These are phyloP conservation scores for Acronicta psi DNA, from an alignment of 2,888 invertebrate genomes.

Conservation along the genomic window DNA sequence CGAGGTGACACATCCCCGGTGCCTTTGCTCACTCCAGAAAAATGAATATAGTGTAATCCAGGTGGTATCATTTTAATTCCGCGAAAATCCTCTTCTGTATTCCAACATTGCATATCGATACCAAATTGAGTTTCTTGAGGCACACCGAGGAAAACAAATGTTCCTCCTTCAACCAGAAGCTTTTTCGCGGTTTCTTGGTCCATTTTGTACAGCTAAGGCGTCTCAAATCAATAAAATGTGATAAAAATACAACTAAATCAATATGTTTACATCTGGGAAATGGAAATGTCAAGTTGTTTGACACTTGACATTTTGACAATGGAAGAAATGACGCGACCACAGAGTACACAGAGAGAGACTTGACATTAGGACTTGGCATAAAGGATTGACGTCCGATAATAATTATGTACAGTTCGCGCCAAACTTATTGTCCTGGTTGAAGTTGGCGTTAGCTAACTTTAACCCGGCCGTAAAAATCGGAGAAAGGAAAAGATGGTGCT, in stretches of 20 bases:
- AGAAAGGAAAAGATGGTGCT: too few species aligned
- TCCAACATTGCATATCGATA: constrained; percentile 95
- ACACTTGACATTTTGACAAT: background rate
- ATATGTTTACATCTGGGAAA: constrained; percentile 74
- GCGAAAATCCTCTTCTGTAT: constrained; percentile 96
- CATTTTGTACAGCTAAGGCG: constrained; percentile 83
- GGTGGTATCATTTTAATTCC: constrained; percentile 99
- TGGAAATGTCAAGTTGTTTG: constrained; percentile 36
- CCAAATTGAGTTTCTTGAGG: constrained; percentile 98
- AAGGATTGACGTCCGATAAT: too few species aligned
- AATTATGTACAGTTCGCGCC: too few species aligned
- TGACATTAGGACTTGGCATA: too few species aligned
- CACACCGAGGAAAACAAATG: constrained; percentile 95
- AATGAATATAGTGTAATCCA: constrained; percentile 97
- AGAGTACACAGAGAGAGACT: too few species aligned
- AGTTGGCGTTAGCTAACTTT: too few species aligned
- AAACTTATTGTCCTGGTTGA: too few species aligned
- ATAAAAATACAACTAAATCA: constrained; percentile 64
- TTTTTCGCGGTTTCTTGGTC: constrained; percentile 93
- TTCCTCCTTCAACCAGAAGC: constrained; percentile 94
- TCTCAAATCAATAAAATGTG: constrained; percentile 62
- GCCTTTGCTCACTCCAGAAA: constrained; percentile 91
- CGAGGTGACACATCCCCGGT: constrained; percentile 92
- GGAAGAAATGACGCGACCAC: too few species aligned
- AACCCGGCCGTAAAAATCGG: too few species aligned